Evolutionary conservation across 2,888 invertebrate genomes (phyloP).

Genomic region (Leucophora obtusa): DNA sequence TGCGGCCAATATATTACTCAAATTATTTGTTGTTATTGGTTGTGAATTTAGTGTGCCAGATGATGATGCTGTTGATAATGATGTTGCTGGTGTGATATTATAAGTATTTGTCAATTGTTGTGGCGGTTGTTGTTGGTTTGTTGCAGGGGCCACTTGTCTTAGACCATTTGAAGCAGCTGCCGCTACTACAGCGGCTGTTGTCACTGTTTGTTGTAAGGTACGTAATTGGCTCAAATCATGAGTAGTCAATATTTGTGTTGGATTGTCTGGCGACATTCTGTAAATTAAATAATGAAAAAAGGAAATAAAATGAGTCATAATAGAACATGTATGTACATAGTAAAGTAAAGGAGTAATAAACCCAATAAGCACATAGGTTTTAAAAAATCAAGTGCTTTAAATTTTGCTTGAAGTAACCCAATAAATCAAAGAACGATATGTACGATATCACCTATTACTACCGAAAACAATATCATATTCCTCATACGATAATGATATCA

Average conservation of each 20-base stretch:
- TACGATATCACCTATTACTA: too few species aligned
- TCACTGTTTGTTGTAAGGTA: conserved; percentile 70
- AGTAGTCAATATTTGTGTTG: conserved; percentile 73
- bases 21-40: conserved; percentile 41
- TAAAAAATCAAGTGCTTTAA: too few species aligned
- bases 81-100: conserved; percentile 36
- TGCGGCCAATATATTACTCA: conserved; percentile 49
- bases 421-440: too few species aligned
- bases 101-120: conserved; percentile 35
- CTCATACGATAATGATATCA: too few species aligned
- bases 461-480: too few species aligned
- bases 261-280: conserved; percentile 78
- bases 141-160: conserved; percentile 40
- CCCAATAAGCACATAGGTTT: too few species aligned
- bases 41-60: background rate
- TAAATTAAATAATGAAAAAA: conserved; percentile 61
- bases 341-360: too few species aligned
- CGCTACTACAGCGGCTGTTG: conserved; percentile 65
- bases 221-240: conserved; percentile 73
- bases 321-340: too few species aligned
- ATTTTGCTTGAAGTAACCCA: too few species aligned
- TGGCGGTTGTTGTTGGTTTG: conserved; percentile 36
- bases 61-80: conserved; percentile 30
- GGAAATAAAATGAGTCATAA: conserved; percentile 27
- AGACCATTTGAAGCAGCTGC: conserved; percentile 63